Evolutionary conservation across 2,888 invertebrate species (phyloP).

Genomic region (Sarcophaga subvicina): DNA sequence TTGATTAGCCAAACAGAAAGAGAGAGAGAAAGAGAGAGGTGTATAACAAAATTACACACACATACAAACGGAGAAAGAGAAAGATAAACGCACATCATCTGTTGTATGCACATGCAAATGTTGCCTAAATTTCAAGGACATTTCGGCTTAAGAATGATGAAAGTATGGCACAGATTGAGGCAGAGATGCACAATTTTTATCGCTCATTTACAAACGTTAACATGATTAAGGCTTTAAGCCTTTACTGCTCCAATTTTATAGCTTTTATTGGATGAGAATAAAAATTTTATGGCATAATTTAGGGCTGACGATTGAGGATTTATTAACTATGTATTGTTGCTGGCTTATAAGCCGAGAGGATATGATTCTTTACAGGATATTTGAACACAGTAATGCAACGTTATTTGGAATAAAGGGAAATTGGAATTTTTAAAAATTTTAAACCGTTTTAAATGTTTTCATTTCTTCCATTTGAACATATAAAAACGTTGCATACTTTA

Average conservation of each 20-base stretch:
- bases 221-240: background rate
- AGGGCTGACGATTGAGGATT: background rate
- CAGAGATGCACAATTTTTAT: background rate
- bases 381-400: no score
- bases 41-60: background rate
- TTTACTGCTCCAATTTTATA: background rate
- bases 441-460: no score
- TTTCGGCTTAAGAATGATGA: background rate
- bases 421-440: no score
- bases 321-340: background rate
- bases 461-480: no score
- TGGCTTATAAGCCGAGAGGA: background rate
- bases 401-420: no score
- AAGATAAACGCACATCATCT: background rate
- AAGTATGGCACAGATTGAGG: background rate
- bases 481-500: no score
- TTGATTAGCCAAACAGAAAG: conserved; percentile 45
- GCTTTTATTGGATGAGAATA: background rate
- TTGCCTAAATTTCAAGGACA: background rate
- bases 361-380: no score
- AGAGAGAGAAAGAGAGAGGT: background rate
- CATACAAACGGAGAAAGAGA: background rate
- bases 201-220: background rate
- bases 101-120: background rate
- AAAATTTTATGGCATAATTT: background rate